These are phyloP conservation scores for Pandemis cinnamomeana DNA, from an alignment of 2,888 invertebrate species.

Conservation along the genomic window DNA sequence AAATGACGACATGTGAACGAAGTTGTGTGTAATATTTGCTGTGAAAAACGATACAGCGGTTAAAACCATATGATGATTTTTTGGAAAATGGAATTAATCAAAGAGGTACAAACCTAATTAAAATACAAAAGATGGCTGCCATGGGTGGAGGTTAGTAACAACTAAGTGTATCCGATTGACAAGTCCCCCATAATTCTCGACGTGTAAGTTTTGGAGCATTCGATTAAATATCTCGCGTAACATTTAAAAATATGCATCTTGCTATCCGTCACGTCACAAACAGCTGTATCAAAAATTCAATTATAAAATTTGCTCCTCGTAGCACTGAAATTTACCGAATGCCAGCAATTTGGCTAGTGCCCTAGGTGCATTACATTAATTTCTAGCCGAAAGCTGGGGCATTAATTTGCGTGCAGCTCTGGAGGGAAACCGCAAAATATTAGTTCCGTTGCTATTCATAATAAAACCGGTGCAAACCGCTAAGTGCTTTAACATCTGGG, in stretches of 20 bases:
- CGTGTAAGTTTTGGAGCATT: neutral
- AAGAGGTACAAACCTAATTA: no score
- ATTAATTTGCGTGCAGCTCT: slow-evolving; percentile 82
- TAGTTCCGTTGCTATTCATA: slow-evolving; percentile 83
- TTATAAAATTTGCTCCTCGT: slow-evolving; percentile 62
- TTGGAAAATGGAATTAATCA: no score
- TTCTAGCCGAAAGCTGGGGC: slow-evolving; percentile 80
- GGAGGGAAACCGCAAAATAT: slow-evolving; percentile 81
- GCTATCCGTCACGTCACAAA: slow-evolving; percentile 37
- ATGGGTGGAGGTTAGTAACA: neutral
- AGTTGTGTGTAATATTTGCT: no score
- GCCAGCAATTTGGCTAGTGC: slow-evolving; percentile 79
- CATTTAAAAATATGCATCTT: neutral
- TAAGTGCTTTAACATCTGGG: slow-evolving; percentile 82
- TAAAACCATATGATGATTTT: no score
- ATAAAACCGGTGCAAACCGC: slow-evolving; percentile 80
- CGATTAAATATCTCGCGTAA: neutral
- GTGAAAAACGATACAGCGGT: no score
- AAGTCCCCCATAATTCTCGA: neutral
- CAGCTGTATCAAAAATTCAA: slow-evolving; percentile 69
- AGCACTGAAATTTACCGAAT: slow-evolving; percentile 68
- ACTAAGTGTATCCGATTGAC: neutral
- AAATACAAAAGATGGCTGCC: no score
- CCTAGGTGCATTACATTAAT: slow-evolving; percentile 83
- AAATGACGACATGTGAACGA: no score